phyloP scores from a whole-genome alignment of 1,140 invertebrate species.

The Zaprionus vittiger region DNA sequence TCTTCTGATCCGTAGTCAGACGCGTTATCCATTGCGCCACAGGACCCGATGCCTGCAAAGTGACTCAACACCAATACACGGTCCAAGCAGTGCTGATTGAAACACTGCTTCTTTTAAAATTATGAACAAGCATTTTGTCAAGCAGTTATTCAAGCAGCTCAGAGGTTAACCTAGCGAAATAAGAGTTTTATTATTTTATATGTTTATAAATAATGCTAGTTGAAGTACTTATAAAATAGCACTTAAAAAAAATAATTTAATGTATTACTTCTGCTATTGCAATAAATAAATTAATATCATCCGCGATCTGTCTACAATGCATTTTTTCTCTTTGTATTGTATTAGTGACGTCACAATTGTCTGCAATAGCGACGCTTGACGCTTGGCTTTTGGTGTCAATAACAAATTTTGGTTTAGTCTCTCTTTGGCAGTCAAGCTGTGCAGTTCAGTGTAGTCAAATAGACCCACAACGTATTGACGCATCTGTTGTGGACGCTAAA shows the following conservation, averaged over 20 bases:
- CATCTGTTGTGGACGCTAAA: slow-evolving; percentile 25
- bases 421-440: slow-evolving; percentile 55
- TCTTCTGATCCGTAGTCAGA: slow-evolving; percentile 90
- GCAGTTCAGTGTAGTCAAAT: slow-evolving; percentile 44
- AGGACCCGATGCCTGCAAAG: slow-evolving; percentile 83
- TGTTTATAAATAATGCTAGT: neutral
- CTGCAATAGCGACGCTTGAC: slow-evolving; percentile 17
- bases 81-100: neutral
- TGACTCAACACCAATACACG: neutral
- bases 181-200: neutral
- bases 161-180: neutral
- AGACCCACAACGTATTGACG: slow-evolving; percentile 17
- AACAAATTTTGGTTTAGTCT: slow-evolving; percentile 35
- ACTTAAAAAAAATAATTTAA: neutral
- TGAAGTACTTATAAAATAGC: no score
- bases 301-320: neutral
- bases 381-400: slow-evolving; percentile 17
- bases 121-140: slow-evolving; percentile 1
- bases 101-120: neutral
- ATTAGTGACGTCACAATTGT: slow-evolving; percentile 16
- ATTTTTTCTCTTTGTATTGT: neutral
- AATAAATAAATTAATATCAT: no score
- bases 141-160: slow-evolving; percentile 12
- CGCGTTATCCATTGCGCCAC: slow-evolving; percentile 90
- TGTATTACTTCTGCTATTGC: no score